Conservation (phyloP, 2,888 invertebrate species). For the Leptarthrus brevirostris region DNA sequence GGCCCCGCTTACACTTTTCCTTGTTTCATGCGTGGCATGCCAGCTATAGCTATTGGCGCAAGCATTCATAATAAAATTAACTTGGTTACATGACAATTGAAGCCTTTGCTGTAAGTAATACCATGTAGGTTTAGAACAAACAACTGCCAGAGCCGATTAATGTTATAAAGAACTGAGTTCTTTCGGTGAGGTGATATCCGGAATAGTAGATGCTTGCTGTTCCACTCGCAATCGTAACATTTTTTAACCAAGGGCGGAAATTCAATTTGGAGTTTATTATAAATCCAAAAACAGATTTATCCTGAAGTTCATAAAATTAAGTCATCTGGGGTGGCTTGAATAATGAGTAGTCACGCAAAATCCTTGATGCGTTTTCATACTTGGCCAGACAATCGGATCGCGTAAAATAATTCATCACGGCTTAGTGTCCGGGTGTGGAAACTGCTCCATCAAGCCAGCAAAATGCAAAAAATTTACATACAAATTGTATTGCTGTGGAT, state of each 20-base stretch:
- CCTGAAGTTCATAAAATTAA: conserved; percentile 35
- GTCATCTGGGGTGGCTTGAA: conserved; percentile 12
- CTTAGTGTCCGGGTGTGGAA: conserved; percentile 40
- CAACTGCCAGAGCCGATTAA: background rate
- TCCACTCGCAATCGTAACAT: background rate
- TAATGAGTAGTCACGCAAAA: conserved; percentile 44
- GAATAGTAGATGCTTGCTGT: too few relatives aligned
- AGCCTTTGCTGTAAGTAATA: conserved; percentile 15
- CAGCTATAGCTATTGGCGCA: background rate
- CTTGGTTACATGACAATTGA: conserved; percentile 8
- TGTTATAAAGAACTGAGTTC: background rate
- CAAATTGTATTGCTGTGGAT: conserved; percentile 58
- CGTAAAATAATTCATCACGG: conserved; percentile 46
- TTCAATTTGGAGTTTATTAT: conserved; percentile 36
- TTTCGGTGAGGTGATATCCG: too few relatives aligned
- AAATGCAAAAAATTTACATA: conserved; percentile 58
- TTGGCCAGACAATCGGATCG: conserved; percentile 43
- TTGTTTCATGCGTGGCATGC: background rate
- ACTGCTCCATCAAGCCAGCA: conserved; percentile 26
- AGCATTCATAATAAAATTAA: conserved; percentile 28
- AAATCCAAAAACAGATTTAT: conserved; percentile 33
- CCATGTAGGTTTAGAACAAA: background rate
- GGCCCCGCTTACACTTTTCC: background rate
- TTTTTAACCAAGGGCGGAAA: background rate
- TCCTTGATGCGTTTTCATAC: conserved; percentile 39